Base-by-base conservation (phyloP, 2,113 vertebrate species). In the Cephalopholis sonnerati region DNA sequence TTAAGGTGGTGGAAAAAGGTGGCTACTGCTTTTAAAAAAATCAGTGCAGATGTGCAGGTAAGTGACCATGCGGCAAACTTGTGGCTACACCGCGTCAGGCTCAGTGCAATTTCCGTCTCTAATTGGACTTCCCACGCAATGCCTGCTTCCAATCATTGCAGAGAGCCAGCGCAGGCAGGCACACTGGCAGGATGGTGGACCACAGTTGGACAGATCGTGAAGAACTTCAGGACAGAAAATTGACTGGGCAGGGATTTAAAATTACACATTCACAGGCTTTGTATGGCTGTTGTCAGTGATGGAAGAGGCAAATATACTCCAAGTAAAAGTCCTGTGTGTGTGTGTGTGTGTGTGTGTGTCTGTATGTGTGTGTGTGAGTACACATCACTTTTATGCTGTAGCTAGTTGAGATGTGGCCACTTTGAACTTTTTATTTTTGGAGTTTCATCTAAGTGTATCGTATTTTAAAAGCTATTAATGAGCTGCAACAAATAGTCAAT, bases 41-140 rank as follows among this genome's bases (percentile, higher is more conserved):
- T 94, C 95, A 91, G 91, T 94, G 73, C 97, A 97, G 96, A 97
- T 97, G 97, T 95, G 95, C 96, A 97, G 96, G 96, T 97, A 95
- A 95, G 95, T 96, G 97, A 97, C 96, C 95, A 93, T 89, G 95
- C 94, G 95, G 96, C 95, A 97, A 96, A 93, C 92, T 93, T 87
- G 50, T 93, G 95, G 95, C 95, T 96, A 25, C 94, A 94, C 93
- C 72, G 94, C 92, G 90, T 88, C 94, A 93, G 94, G 93, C 95
- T 94, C 93, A 87, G 91, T 88, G 94, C 96, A 97, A 97, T 98
- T 98, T 97, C 92, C 96, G 74, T 87, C 93, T 92, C 25, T 97
- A 97, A 98, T 97, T 98, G 95, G 96, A 96, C 97, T 97, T 98
- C 97, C 96, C 96, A 95, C 88, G 93, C 93, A 86, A 96, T 95